Conservation (phyloP, 53 echinoderm and acorn worm species). For the Arbacia lixula region DNA sequence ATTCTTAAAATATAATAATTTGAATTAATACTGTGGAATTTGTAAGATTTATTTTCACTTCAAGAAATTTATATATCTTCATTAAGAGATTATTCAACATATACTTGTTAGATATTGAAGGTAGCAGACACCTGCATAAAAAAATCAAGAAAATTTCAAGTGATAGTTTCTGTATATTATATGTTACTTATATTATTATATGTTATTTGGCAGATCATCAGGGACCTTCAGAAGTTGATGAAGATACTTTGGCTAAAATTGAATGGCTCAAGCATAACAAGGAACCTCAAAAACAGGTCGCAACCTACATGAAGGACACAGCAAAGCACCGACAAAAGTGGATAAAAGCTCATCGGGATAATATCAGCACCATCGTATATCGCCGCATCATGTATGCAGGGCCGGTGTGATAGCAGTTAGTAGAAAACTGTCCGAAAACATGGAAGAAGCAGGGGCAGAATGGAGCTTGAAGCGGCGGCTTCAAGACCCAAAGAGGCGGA, state of each 20-base stretch:
- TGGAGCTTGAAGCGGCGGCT: too few relatives aligned
- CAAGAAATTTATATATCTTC: conserved; percentile 12
- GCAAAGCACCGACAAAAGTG: conserved; percentile 12
- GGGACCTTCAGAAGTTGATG: conserved; percentile 20
- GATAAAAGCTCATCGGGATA: conserved; percentile 21
- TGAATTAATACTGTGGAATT: conserved; percentile 25
- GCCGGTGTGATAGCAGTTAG: too few relatives aligned
- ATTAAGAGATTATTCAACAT: conserved; percentile 19
- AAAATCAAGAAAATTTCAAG: conserved; percentile 13
- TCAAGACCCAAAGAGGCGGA: too few relatives aligned
- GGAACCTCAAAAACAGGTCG: conserved; percentile 20
- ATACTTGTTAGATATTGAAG: neutral
- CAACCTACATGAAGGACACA: conserved; percentile 23
- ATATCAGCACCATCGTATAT: conserved; percentile 30
- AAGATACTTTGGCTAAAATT: conserved; percentile 21
- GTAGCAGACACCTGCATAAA: conserved; percentile 4
- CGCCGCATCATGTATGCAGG: conserved; percentile 10
- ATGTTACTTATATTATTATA: conserved; percentile 1
- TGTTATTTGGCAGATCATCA: conserved; percentile 9
- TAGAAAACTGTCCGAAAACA: too few relatives aligned
- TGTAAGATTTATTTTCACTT: neutral
- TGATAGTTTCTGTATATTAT: conserved; percentile 10
- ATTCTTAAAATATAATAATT: conserved; percentile 12
- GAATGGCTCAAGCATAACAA: conserved; percentile 28
- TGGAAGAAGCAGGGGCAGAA: too few relatives aligned